phyloP scores from a whole-genome alignment of 2,113 vertebrate species.

The Antechinus stuartii region DNA sequence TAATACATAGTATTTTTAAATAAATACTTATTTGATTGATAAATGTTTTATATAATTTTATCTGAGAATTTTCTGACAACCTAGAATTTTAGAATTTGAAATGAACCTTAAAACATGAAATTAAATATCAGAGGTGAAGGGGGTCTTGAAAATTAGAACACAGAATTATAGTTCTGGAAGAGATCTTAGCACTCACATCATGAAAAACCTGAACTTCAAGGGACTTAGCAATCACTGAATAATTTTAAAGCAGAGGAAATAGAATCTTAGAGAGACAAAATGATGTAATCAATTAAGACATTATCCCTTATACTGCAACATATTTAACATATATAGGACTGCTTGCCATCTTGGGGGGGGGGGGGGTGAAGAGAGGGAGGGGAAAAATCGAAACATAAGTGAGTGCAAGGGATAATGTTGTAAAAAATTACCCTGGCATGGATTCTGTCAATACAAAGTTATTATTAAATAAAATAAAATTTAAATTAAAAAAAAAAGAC shows the following conservation, averaged over 20 bases:
- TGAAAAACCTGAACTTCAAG: not conserved
- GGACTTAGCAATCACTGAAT: not conserved
- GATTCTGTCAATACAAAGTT: too few species aligned
- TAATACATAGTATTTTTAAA: not conserved
- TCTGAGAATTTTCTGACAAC: not conserved
- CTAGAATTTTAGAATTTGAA: not conserved
- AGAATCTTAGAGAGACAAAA: not conserved
- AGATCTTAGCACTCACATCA: not conserved
- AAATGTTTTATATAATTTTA: not conserved
- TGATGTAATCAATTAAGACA: not conserved
- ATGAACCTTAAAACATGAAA: not conserved
- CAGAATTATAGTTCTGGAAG: not conserved
- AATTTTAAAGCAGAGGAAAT: not conserved
- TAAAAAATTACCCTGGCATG: too few species aligned
- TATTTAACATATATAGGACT: too few species aligned
- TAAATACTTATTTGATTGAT: not conserved
- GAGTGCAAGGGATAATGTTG: too few species aligned
- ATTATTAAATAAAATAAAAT: too few species aligned
- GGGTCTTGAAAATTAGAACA: not conserved
- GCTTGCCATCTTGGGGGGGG: too few species aligned
- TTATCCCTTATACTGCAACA: not conserved
- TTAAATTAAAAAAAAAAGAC: not conserved
- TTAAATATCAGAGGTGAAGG: not conserved
- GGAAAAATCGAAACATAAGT: too few species aligned
- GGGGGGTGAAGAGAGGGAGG: too few species aligned